Conservation (phyloP, 1,140 invertebrate species). For the Notospermus geniculatus region DNA sequence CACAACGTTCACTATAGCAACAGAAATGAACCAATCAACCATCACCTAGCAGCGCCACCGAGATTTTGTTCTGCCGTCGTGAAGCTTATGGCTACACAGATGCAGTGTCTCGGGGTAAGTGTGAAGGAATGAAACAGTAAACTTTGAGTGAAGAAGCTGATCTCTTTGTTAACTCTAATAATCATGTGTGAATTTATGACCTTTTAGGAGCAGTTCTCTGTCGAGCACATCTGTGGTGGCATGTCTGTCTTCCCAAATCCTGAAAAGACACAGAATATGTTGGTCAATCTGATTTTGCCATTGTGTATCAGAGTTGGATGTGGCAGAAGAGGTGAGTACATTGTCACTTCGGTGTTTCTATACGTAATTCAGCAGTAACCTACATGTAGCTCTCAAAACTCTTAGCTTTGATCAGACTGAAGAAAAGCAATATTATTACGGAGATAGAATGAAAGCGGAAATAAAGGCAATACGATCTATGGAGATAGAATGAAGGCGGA, state of each 20-base stretch:
- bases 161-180: conserved; percentile 2
- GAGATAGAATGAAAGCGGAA: too few relatives aligned
- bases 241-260: conserved; percentile 81
- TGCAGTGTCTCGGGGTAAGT: conserved; percentile 80
- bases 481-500: too few relatives aligned
- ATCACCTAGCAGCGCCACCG: conserved; percentile 86
- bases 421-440: too few relatives aligned
- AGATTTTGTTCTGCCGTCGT: conserved; percentile 96
- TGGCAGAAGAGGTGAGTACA: conserved; percentile 80
- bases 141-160: too few relatives aligned
- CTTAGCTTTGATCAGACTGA: too few relatives aligned
- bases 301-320: conserved; percentile 90
- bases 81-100: conserved; percentile 87
- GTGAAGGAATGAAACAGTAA: not conserved
- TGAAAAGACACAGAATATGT: conserved; percentile 90
- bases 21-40: conserved; percentile 61
- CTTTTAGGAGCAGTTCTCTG: conserved; percentile 82
- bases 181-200: too few relatives aligned
- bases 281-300: conserved; percentile 94
- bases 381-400: too few relatives aligned
- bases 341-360: too few relatives aligned
- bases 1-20: conserved; percentile 33
- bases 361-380: too few relatives aligned
- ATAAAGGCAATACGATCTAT: too few relatives aligned
- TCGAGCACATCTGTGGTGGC: conserved; percentile 92